phyloP scores from a whole-genome alignment of 2,113 vertebrate genomes.

The Terrapene triunguis region DNA sequence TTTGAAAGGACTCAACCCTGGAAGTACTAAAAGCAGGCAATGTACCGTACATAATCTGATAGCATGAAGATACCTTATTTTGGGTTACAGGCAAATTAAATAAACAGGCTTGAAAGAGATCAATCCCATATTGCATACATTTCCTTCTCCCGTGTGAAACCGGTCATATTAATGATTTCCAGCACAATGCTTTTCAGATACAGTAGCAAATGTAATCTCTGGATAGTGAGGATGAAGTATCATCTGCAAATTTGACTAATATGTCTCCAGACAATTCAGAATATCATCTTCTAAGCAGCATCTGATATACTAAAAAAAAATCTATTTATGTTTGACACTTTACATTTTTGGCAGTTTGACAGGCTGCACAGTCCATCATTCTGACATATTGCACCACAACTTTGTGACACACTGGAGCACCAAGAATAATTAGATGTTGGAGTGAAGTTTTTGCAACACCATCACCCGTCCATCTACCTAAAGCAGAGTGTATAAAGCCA shows the following conservation, averaged over 20 bases:
- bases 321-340: conserved; percentile 61
- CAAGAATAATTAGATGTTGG: not conserved
- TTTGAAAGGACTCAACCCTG: not conserved
- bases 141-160: not conserved
- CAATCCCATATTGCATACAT: not conserved
- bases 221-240: not conserved
- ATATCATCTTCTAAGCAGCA: conserved; percentile 1
- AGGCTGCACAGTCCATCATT: conserved; percentile 50
- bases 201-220: not conserved
- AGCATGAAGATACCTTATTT: not conserved
- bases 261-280: conserved; percentile 43
- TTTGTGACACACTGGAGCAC: conserved; percentile 51
- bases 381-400: conserved; percentile 46
- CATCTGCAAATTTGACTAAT: conserved; percentile 53
- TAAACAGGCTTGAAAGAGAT: not conserved
- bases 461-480: conserved; percentile 17
- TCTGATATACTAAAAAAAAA: conserved; percentile 49
- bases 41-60: not conserved
- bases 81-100: not conserved
- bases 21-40: not conserved
- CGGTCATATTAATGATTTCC: not conserved
- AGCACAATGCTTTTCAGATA: conserved; percentile 17
- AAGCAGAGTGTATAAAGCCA: conserved; percentile 7
- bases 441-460: conserved; percentile 31
- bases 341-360: conserved; percentile 54